These are phyloP conservation scores for Damaliscus lunatus DNA, from an alignment of 2,113 vertebrate species.

Conservation along the genomic window DNA sequence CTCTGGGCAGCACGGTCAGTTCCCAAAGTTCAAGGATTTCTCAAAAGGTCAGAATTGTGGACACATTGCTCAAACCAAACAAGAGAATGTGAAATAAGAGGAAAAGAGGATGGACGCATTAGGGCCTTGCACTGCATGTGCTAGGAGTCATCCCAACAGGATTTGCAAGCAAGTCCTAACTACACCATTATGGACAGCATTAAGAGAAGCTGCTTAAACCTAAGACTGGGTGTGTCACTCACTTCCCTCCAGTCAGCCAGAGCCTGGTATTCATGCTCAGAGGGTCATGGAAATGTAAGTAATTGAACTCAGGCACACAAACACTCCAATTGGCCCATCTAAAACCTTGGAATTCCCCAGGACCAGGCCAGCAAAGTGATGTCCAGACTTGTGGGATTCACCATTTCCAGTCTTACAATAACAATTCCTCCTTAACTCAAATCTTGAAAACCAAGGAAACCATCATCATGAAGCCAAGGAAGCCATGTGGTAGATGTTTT, in stretches of 20 bases:
- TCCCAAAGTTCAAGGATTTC: conserved; percentile 24
- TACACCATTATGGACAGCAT: not conserved
- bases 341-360: not conserved
- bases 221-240: not conserved
- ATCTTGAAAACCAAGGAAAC: not conserved
- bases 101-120: not conserved
- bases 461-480: not conserved
- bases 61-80: conserved; percentile 43
- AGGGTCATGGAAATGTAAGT: not conserved
- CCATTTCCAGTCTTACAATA: not conserved
- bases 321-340: not conserved
- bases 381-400: not conserved
- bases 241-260: not conserved
- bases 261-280: not conserved
- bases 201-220: not conserved
- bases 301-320: not conserved
- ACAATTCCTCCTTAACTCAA: not conserved
- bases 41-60: conserved; percentile 37
- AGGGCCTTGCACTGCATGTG: not conserved
- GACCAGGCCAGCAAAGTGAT: not conserved
- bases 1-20: not conserved
- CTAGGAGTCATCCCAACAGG: not conserved
- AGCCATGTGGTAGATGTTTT: not conserved
- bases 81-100: not conserved
- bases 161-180: not conserved